phyloP scores from a whole-genome alignment of 2,113 vertebrate species.

The Cavia porcellus region DNA sequence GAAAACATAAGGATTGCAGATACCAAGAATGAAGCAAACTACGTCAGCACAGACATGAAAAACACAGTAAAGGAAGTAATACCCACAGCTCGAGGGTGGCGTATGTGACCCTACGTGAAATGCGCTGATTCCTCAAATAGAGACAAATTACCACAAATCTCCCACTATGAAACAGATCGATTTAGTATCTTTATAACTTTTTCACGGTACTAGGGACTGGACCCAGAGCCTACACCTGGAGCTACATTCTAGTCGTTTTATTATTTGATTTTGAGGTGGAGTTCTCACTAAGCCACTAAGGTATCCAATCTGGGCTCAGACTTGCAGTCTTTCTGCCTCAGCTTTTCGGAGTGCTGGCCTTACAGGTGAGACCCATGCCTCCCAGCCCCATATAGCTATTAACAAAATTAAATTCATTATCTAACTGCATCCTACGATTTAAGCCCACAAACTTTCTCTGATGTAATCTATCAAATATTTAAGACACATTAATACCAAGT shows the following conservation, averaged over 20 bases:
- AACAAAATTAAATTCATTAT: not conserved
- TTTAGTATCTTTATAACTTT: not conserved
- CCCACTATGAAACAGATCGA: not conserved
- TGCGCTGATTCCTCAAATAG: not conserved
- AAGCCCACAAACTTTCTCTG: not conserved
- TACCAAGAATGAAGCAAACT: not conserved
- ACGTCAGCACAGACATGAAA: not conserved
- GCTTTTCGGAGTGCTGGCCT: not conserved
- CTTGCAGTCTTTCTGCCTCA: not conserved
- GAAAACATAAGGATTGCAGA: not conserved
- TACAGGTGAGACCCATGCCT: not conserved
- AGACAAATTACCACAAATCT: not conserved
- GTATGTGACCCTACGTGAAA: not conserved
- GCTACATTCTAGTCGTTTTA: not conserved
- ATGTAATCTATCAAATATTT: slow-evolving; percentile 24
- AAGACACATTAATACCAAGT: not conserved
- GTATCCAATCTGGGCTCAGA: not conserved
- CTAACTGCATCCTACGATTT: not conserved
- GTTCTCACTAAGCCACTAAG: not conserved
- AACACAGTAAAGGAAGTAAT: not conserved
- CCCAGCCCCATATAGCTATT: not conserved
- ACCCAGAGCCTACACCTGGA: not conserved
- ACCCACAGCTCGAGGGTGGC: no score
- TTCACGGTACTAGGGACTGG: not conserved
- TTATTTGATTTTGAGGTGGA: not conserved